A percentile compares a stretch with the other conserved stretches of the same genome.
phyloP scores from a whole-genome alignment of 2,888 invertebrate genomes.

The Steinernema hermaphroditum region DNA sequence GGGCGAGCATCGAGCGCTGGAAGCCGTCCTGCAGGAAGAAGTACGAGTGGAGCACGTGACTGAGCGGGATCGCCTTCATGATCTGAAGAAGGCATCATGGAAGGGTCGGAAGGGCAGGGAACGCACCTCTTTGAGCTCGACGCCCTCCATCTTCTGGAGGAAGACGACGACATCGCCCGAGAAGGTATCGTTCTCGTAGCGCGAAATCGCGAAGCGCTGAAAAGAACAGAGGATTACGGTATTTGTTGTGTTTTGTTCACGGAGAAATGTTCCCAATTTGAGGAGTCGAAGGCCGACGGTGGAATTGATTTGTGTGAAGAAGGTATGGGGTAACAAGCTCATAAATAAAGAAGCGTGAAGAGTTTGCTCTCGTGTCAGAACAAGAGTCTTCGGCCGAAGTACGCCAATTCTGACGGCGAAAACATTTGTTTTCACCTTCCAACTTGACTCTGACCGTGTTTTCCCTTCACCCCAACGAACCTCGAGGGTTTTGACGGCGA shows the following conservation, averaged over 20 bases:
- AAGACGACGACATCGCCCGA: conserved; percentile 60
- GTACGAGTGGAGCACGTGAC: conserved; percentile 60
- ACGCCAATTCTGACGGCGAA: too few species aligned
- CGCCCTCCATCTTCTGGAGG: conserved; percentile 60
- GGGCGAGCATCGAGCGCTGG: conserved; percentile 53
- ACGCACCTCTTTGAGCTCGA: conserved; percentile 58
- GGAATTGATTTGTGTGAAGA: too few species aligned
- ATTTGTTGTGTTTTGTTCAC: too few species aligned
- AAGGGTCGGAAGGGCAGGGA: background rate
- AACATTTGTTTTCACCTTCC: too few species aligned
- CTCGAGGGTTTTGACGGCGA: conserved; percentile 54
- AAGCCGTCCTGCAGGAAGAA: conserved; percentile 61
- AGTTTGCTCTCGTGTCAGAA: too few species aligned
- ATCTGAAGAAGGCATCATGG: conserved; percentile 40
- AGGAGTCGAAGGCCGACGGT: too few species aligned
- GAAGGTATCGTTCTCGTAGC: conserved; percentile 45
- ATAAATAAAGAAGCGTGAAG: too few species aligned
- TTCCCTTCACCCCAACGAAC: conserved; percentile 34
- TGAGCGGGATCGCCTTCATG: conserved; percentile 57
- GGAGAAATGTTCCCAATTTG: too few species aligned
- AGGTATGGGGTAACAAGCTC: too few species aligned
- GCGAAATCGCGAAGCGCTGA: conserved; percentile 59
- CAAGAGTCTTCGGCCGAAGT: too few species aligned
- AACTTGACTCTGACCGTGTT: background rate
- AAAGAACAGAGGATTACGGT: conserved; percentile 33